Conservation (phyloP, 30 jellyfish, hydroid and myxozoan genomes). For the Turritopsis dohrnii region DNA sequence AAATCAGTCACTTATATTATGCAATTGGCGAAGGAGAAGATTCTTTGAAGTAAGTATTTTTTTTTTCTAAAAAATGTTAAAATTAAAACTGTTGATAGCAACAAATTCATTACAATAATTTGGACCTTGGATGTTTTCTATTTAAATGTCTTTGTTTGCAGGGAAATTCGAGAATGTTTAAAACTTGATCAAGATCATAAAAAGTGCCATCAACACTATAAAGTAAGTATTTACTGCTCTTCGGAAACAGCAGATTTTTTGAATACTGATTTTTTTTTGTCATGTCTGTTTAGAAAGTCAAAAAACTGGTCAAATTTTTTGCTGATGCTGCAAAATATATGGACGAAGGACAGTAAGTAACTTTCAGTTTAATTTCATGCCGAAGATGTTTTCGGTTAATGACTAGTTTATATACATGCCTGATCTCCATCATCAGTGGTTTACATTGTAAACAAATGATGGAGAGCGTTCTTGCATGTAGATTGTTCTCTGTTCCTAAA, state of each 20-base stretch:
- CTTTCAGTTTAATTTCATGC: background rate
- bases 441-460: no score
- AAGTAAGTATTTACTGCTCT: conserved; percentile 35
- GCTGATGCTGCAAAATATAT: conserved; percentile 65
- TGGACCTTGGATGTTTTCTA: no score
- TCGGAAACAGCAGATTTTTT: no score
- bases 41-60: conserved; percentile 60
- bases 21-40: conserved; percentile 87
- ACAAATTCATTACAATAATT: no score
- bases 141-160: conserved; percentile 17
- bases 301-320: conserved; percentile 70
- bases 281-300: conserved; percentile 61
- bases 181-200: conserved; percentile 89
- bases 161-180: conserved; percentile 86
- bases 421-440: no score
- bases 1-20: conserved; percentile 58
- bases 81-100: background rate
- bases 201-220: conserved; percentile 74
- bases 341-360: conserved; percentile 62
- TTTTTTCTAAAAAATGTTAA: background rate
- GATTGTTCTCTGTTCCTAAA: no score
- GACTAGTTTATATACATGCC: no score
- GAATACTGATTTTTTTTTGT: background rate
- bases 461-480: no score
- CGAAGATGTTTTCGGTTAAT: no score